A percentile compares a stretch with the other conserved stretches of the same genome.
These are phyloP conservation scores for Microcebus murinus DNA, from an alignment of 2,113 vertebrate species.

Conservation along the genomic window DNA sequence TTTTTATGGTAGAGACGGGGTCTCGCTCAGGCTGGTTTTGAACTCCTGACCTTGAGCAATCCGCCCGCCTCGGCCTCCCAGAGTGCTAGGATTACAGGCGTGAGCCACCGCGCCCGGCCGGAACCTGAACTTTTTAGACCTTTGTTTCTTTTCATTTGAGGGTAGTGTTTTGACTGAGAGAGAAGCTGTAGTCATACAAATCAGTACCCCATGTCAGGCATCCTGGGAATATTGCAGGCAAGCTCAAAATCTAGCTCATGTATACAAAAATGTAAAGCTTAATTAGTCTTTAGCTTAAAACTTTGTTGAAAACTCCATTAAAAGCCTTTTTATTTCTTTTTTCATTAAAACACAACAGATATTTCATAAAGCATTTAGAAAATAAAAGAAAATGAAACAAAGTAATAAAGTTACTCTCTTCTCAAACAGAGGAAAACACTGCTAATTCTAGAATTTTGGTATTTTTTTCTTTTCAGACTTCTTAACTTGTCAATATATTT, in stretches of 20 bases:
- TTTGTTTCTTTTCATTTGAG: neutral
- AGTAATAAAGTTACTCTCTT: neutral
- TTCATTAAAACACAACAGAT: neutral
- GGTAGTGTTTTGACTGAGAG: neutral
- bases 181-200: neutral
- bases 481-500: neutral
- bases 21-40: too few relatives aligned
- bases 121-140: neutral
- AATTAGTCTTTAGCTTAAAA: neutral
- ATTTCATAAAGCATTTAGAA: neutral
- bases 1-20: too few relatives aligned
- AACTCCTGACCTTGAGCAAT: too few relatives aligned
- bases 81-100: too few relatives aligned
- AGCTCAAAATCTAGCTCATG: neutral
- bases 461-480: neutral
- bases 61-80: too few relatives aligned
- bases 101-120: too few relatives aligned
- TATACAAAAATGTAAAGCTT: neutral
- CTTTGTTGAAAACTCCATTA: neutral
- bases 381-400: neutral
- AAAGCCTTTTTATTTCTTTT: conserved; percentile 12
- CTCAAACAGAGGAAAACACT: neutral
- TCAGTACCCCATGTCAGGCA: neutral
- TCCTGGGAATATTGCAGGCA: neutral
- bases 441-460: neutral